phyloP scores from a whole-genome alignment of 2,888 invertebrate genomes.

The Cristatella mucedo region DNA sequence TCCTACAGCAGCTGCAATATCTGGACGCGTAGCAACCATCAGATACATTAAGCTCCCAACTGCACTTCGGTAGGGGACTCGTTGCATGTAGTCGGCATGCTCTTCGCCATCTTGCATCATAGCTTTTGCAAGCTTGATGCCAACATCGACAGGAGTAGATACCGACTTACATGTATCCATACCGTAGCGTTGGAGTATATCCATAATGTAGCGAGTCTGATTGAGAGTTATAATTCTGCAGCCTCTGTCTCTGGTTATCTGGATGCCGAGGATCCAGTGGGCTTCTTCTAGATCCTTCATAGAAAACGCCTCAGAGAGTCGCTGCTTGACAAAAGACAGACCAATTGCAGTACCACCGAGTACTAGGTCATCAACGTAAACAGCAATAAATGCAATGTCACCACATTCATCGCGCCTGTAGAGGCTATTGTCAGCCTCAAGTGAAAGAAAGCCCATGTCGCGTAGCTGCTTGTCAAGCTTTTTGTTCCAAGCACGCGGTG shows the following conservation, averaged over 20 bases:
- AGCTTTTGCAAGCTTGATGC: constrained; percentile 9
- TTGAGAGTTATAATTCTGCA: background rate
- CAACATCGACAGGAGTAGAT: constrained; percentile 11
- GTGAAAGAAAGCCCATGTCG: constrained; percentile 11
- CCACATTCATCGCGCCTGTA: background rate
- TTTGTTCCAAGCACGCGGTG: constrained; percentile 15
- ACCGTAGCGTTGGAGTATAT: constrained; percentile 10
- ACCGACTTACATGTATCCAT: constrained; percentile 12
- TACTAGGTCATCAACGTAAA: constrained; percentile 13
- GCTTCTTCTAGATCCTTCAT: constrained; percentile 13
- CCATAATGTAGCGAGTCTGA: constrained; percentile 9
- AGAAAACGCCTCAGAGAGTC: constrained; percentile 8
- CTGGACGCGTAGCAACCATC: constrained; percentile 14
- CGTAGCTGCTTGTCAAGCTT: constrained; percentile 11
- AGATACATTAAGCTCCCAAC: constrained; percentile 14
- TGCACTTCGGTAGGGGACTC: constrained; percentile 10
- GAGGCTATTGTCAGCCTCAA: constrained; percentile 12
- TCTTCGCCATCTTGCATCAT: background rate
- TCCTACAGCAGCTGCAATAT: constrained; percentile 14
- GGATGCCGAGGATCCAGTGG: constrained; percentile 10
- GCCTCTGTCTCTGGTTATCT: background rate
- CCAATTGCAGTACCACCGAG: constrained; percentile 10
- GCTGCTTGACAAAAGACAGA: background rate
- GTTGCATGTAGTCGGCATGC: constrained; percentile 9
- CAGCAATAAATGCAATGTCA: constrained; percentile 10